Conservation (phyloP, 2,113 vertebrate genomes). For the Aptenodytes patagonicus region DNA sequence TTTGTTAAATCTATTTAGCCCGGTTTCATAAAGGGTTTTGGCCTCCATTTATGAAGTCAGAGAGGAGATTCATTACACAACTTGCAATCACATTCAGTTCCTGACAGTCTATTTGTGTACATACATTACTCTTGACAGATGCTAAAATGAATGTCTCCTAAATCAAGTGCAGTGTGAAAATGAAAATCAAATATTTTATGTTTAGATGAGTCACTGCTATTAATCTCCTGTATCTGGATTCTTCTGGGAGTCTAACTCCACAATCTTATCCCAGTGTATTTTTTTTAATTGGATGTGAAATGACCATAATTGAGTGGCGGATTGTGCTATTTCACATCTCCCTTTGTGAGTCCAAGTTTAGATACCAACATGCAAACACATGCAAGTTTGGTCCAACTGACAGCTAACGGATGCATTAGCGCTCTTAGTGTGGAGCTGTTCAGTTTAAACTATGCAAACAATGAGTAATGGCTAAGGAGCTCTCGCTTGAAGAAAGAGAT, state of each 20-base stretch:
- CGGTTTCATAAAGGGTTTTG: background rate
- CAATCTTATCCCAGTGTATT: too few relatives aligned
- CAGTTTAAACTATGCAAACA: background rate
- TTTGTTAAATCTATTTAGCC: background rate
- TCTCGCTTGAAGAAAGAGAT: background rate
- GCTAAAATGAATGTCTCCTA: background rate
- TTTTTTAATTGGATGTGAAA: background rate
- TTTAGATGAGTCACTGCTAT: background rate
- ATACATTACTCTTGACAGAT: background rate
- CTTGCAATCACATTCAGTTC: background rate
- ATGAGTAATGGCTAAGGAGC: background rate
- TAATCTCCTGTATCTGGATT: background rate
- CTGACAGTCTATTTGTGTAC: background rate
- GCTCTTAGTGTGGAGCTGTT: background rate
- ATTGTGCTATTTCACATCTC: background rate
- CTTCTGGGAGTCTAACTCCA: background rate
- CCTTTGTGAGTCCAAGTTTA: background rate
- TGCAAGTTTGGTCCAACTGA: background rate
- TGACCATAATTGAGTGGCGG: fast-evolving
- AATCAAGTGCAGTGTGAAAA: background rate
- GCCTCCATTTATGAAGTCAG: background rate
- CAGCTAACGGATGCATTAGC: background rate
- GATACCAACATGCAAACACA: background rate
- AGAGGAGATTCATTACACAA: background rate
- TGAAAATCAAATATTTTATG: background rate